Evolutionary conservation across 2,113 vertebrate species (phyloP), one percentile per base, ranked within the genome.

Genomic region (Labrus mixtus): DNA sequence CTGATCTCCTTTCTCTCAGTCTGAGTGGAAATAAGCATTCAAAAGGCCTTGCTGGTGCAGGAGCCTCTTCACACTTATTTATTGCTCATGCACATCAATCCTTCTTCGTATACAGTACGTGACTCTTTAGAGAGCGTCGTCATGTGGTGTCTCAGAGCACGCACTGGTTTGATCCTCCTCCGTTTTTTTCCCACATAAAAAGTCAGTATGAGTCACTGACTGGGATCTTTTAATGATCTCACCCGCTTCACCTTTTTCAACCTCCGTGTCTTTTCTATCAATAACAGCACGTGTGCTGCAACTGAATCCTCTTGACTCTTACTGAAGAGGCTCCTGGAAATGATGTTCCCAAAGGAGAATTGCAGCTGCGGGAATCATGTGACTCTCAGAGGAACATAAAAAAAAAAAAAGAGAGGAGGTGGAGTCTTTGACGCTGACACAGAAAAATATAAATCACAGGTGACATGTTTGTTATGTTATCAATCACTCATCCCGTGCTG

Each of bases 191-290:
- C 0, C 78, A 86, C 83, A 89, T 93, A 69, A 88, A 88, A 91
- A 84, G 89, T 86, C 76, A 78, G 68, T 85, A 68, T 85, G 90
- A 93, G 82, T 92, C 91, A 90, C 88, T 70, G 75, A 81, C 81
- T 81, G 68, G 79, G 82, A 78, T 89, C 66, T 70, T 81, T 75
- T 88, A 79, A 91, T 88, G 80, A 89, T 90, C 80, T 84, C 85
- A 79, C 62, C 70, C 33, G 19, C 79, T 73, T 61, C 71, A 85
- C 79, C 74, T 79, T 19, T 87, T 84, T 85, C 73, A 62, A 70
- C 64, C 71, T 66, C 53, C 51, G 25, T 63, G n/a, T 76, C 69
- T 85, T 66, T 76, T 36, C 51, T 72, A 23, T 87, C 82, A 71
- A 66, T 85, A 76, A 79, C 11, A 69, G 50, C 51, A 48, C 22